Percentiles rank a stretch among this genome's conserved stretches.
phyloP scores from a whole-genome alignment of 2,797 vertebrate genomes.

The Prunella strophiata region DNA sequence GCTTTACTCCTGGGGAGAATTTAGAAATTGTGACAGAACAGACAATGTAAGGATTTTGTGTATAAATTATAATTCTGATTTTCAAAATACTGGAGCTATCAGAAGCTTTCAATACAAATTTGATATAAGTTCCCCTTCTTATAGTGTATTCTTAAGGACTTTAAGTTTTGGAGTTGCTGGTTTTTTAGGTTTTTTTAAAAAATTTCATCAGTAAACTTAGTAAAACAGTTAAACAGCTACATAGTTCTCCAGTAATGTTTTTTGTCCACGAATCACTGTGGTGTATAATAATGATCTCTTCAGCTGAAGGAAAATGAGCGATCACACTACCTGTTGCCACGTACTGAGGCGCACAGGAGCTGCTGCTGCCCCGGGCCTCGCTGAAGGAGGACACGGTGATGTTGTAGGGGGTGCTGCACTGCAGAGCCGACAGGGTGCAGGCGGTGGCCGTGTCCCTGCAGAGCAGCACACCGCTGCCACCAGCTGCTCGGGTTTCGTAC shows the following conservation, averaged over 20 bases:
- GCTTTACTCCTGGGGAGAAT: background rate
- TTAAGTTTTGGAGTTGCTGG: background rate
- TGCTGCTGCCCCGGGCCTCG: conserved; percentile 84
- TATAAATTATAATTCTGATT: background rate
- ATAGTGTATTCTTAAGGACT: background rate
- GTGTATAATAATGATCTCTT: background rate
- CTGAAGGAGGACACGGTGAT: conserved; percentile 86
- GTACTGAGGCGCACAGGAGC: conserved; percentile 73
- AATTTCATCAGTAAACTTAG: background rate
- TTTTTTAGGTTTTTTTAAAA: background rate
- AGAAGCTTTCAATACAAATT: background rate
- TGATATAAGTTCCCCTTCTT: background rate
- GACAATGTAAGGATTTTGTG: background rate
- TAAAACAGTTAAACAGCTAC: background rate
- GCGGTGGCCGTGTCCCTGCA: conserved; percentile 86
- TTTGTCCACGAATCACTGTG: background rate
- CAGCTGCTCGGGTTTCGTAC: conserved; percentile 83
- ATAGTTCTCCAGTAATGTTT: background rate
- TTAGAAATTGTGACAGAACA: background rate
- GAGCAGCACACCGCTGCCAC: conserved; percentile 59
- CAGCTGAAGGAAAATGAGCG: background rate
- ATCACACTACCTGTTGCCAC: conserved; percentile 80
- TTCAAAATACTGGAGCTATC: background rate
- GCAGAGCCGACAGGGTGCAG: conserved; percentile 87
- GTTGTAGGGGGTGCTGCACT: conserved; percentile 83